Evolutionary conservation across 2,888 invertebrate genomes (phyloP), one percentile per base, ranked within the genome.

Genomic region (Drosophila maculinotata): DNA sequence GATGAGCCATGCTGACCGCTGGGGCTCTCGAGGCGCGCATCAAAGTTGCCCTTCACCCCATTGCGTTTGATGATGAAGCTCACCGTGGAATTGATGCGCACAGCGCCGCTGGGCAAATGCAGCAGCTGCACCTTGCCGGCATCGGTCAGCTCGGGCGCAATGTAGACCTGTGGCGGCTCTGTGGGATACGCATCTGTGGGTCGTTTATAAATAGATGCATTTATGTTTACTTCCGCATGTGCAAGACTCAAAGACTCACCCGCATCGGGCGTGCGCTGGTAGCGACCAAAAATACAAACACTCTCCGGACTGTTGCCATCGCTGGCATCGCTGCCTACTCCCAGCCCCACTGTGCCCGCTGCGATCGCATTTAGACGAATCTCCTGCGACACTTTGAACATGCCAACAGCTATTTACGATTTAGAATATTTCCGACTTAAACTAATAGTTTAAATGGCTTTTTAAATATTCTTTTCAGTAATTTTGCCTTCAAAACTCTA

Each of bases 311-410:
- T 63, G 35, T 60, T 30, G 42, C 52, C 57, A 14, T 66, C 85
- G 64, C 52, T 57, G 44, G 33, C 66, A 31, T 64, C 65, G 26
- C 44, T n/a, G 25, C 45, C 17, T 41, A 36, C 57, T 26, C 48
- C 45, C 25, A 48, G 62, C 23, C 45, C 69, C 66, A 66, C 39
- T 36, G 49, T 64, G 56, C 49, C 41, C 6, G 69, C 62, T n/a
- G 73, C 58, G 53, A 69, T 80, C 23, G 86, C 87, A 65, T 89
- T 90, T 23, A 91, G 76, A 57, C 89, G 89, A 67, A 91, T 90
- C 77, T 91, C 91, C 76, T 91, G 91, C 54, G 91, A 91, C 72
- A 88, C 89, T 88, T 89, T 90, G 65, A 89, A 91, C 91, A 91
- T 91, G 59, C 73, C 77, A 41, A 25, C 65, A 25, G 57, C 26